These are phyloP conservation scores for Microtus richardsoni DNA, from an alignment of 2,113 vertebrate species.

Conservation along the genomic window DNA sequence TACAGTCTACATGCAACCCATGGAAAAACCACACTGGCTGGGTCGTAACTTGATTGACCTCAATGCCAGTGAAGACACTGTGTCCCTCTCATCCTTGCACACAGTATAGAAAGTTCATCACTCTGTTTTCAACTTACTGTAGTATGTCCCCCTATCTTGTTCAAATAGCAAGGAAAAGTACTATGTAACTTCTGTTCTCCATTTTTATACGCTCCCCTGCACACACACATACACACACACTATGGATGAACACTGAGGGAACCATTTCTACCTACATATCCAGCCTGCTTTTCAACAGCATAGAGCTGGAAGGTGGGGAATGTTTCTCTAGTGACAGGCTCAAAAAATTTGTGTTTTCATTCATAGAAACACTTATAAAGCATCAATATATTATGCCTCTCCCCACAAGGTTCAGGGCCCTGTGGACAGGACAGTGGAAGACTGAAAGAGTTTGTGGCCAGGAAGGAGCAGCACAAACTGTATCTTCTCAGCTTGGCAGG, in stretches of 20 bases:
- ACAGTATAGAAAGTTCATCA: not conserved
- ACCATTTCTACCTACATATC: not conserved
- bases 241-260: not conserved
- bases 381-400: not conserved
- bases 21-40: not conserved
- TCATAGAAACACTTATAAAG: not conserved
- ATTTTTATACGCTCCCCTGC: not conserved
- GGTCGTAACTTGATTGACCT: not conserved
- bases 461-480: not conserved
- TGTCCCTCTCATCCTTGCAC: not conserved
- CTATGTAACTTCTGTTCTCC: not conserved
- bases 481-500: not conserved
- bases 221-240: too few species aligned
- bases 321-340: not conserved
- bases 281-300: not conserved
- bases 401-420: not conserved
- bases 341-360: not conserved
- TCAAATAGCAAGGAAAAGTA: not conserved
- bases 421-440: too few species aligned
- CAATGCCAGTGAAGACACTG: not conserved
- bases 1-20: not conserved
- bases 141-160: not conserved
- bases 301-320: too few species aligned
- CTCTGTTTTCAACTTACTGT: not conserved
- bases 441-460: not conserved